Evolutionary conservation across 2,797 vertebrate species (phyloP).

Genomic region (Phylloscopus collybita): DNA sequence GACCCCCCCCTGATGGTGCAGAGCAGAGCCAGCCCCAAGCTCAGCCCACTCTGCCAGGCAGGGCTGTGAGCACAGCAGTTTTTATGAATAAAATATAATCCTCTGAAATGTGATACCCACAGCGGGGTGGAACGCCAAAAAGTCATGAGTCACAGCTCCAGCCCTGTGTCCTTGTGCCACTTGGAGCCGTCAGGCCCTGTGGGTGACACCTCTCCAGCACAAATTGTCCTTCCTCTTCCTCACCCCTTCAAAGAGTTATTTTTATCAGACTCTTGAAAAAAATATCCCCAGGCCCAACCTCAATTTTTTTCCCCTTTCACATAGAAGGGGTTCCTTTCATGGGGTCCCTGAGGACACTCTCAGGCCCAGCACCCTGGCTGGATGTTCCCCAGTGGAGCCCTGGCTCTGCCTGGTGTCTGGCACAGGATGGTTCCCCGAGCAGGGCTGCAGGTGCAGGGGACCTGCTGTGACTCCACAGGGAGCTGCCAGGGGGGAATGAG

Average conservation of each 20-base stretch:
- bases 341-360: rapidly evolving
- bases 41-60: background rate
- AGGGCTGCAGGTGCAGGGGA: background rate
- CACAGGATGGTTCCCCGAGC: background rate
- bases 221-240: background rate
- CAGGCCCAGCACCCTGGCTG: background rate
- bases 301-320: background rate
- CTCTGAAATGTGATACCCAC: background rate
- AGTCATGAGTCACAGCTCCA: constrained; percentile 4
- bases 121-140: background rate
- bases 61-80: background rate
- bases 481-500: background rate
- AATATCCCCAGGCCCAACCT: background rate
- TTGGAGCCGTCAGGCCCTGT: background rate
- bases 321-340: background rate
- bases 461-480: background rate
- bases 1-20: rapidly evolving
- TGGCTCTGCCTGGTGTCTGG: background rate
- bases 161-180: background rate
- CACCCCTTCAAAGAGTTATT: background rate
- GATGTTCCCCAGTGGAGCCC: background rate
- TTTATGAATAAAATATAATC: constrained; percentile 31
- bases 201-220: background rate
- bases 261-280: background rate
- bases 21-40: background rate